Base-by-base conservation (phyloP, 1,140 invertebrate genomes). In the Zaprionus davidi region DNA sequence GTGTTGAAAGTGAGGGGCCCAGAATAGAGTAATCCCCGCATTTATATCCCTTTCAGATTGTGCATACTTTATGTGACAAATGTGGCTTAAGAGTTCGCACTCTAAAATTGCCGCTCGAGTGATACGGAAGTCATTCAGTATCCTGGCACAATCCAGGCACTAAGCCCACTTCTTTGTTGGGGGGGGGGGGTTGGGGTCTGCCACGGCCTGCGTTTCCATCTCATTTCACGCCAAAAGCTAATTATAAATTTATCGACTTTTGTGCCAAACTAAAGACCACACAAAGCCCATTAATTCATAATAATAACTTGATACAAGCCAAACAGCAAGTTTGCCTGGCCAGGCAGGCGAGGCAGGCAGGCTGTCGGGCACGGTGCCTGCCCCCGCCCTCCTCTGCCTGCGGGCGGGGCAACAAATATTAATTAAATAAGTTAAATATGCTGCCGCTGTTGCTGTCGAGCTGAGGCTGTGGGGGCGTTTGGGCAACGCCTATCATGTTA, bases 221-320 rank as follows among this genome's bases (percentile, higher is more conserved):
- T 73, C 82, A 76, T 71, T 82, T 79, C 69, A 63, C 82, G 69
- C 66, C 71, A 68, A 71, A 66, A 57, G 69, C 76, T 87, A 82
- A 86, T 87, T 82, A 82, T 78, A 82, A 76, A 86, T 82, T 86
- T 78, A 78, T 79, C 68, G 76, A 78, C 69, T 79, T 73, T 84
- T 62, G 77, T 79, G 67, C 80, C 73, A 58, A 83, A 77, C 81
- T 76, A 77, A 83, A 76, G 82, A 72, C 72, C 79, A 72, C 66
- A 60, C 76, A 74, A 77, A 74, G 76, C 62, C 58, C 83, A 82
- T 86, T 82, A 86, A 86, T 87, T 82, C 71, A 58, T 80, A 83
- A 77, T 86, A 82, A 77, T 87, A 82, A 77, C 82, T 77, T 79
- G 76, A 82, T 79, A 74, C 71, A 77, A 44, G 67, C 53, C 72